Conservation (phyloP, 2,113 vertebrate genomes). For the Phrynosoma blainvillii region DNA sequence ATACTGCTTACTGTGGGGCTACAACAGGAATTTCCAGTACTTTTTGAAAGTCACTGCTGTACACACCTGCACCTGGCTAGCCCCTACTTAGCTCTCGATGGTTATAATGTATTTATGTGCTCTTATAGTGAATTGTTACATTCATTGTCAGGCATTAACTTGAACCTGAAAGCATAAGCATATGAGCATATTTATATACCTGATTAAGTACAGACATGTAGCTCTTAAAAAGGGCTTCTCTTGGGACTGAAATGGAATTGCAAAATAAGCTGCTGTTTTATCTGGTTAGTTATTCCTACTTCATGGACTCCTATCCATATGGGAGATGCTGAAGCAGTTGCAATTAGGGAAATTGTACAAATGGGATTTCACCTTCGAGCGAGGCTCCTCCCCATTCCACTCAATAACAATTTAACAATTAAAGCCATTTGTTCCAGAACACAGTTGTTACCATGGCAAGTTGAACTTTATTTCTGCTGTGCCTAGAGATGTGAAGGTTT, state of each 20-base stretch:
- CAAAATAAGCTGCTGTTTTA: background rate
- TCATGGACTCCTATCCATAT: background rate
- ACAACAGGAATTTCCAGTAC: background rate
- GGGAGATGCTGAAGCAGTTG: background rate
- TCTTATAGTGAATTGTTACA: background rate
- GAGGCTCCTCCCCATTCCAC: background rate
- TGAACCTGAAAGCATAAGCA: background rate
- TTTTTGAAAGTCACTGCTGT: background rate
- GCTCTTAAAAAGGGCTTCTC: background rate
- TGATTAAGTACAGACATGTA: background rate
- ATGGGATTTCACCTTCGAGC: background rate
- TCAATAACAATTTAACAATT: conserved; percentile 7
- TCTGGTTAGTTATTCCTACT: conserved; percentile 12
- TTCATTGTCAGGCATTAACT: background rate
- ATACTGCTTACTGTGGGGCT: background rate
- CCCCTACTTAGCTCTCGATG: background rate
- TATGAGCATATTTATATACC: background rate
- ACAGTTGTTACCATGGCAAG: background rate
- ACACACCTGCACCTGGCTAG: background rate
- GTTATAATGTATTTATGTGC: no score
- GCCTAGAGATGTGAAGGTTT: background rate
- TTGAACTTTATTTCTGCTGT: background rate
- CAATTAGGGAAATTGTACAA: conserved; percentile 13
- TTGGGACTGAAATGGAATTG: background rate
- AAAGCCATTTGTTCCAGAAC: background rate